Conservation (phyloP, 2,888 invertebrate genomes). For the Diplolepis rosae region DNA sequence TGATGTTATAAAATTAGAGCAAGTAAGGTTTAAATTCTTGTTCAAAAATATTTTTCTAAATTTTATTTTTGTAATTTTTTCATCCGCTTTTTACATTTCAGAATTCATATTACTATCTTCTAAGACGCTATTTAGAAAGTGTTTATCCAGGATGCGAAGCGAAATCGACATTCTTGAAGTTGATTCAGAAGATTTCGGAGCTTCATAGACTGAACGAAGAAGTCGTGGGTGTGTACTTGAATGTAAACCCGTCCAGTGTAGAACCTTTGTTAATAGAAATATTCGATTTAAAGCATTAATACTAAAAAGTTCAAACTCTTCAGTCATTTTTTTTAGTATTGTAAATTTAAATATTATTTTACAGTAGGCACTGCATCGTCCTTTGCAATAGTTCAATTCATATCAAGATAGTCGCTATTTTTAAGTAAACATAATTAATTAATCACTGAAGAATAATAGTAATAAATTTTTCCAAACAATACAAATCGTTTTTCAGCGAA, state of each 20-base stretch:
- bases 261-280: conserved; percentile 96
- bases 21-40: conserved; percentile 75
- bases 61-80: conserved; percentile 35
- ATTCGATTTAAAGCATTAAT: conserved; percentile 87
- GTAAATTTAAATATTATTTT: not conserved
- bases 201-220: conserved; percentile 91
- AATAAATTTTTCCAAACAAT: not conserved
- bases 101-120: conserved; percentile 92
- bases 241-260: conserved; percentile 92
- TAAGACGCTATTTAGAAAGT: conserved; percentile 88
- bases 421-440: not conserved
- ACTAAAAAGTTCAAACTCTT: conserved; percentile 2
- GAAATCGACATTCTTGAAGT: conserved; percentile 87
- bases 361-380: not conserved
- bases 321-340: not conserved
- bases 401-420: not conserved
- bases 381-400: not conserved
- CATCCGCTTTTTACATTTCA: conserved; percentile 66
- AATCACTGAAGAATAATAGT: not conserved
- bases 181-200: conserved; percentile 94
- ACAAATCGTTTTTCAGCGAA: not conserved
- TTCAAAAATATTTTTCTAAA: not conserved
- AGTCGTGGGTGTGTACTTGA: conserved; percentile 92
- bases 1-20: conserved; percentile 89
- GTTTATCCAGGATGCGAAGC: conserved; percentile 91